A percentile compares a stretch with the other conserved stretches of the same genome.
phyloP scores from a whole-genome alignment of 2,113 vertebrate genomes.

The Bos indicus region DNA sequence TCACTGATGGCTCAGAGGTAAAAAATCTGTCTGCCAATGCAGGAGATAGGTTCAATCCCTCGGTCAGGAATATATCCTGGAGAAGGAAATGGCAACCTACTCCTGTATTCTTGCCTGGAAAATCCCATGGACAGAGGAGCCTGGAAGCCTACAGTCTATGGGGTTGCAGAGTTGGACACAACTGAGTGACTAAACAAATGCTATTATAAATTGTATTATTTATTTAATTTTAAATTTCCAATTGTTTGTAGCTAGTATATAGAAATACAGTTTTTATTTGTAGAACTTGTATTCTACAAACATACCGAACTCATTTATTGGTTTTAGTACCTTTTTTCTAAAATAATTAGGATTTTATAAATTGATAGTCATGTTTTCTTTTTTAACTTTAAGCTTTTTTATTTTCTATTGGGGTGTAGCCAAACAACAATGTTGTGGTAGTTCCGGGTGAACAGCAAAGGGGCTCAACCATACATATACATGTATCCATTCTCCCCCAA shows the following conservation, averaged over 20 bases:
- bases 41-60: background rate
- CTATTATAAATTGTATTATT: background rate
- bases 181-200: background rate
- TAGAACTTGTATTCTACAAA: background rate
- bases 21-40: background rate
- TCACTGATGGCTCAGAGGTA: background rate
- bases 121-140: background rate
- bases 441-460: background rate
- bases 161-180: background rate
- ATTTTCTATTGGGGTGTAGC: background rate
- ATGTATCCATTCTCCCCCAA: background rate
- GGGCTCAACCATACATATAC: background rate
- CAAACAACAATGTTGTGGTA: background rate
- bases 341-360: background rate
- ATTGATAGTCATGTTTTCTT: background rate
- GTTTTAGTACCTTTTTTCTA: background rate
- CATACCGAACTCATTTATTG: background rate
- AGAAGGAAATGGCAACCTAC: background rate
- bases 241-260: background rate
- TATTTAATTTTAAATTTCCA: background rate
- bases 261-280: background rate
- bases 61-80: background rate
- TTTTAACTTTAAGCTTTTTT: background rate
- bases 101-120: background rate
- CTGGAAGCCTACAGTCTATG: background rate